Base-by-base conservation (phyloP, 35 echinoderm and acorn worm species). In the Diadema setosum region DNA sequence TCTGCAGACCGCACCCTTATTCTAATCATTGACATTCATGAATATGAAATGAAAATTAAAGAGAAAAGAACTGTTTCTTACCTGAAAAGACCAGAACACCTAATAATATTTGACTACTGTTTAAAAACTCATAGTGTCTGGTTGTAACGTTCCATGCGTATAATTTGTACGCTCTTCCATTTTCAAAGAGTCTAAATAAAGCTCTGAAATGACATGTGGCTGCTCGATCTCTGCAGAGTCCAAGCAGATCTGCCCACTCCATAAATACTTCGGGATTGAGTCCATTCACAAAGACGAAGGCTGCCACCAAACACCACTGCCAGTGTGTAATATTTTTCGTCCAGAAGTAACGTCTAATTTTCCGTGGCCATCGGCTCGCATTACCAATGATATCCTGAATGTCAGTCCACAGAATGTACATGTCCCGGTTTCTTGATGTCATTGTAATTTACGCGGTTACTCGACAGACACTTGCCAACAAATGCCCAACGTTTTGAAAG, bases 321-420 rank as follows among this genome's bases (percentile, higher is more conserved):
- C 59, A 86, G 49, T 70, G 65, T 41, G 42, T 67, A 24, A 69
- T 0, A 45, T 34, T 86, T 74, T 86, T 86, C 1, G 61, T 86
- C 64, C 39, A 86, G 33, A 86, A 86, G 15, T 41, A 21, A 27
- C 21, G 4, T 86, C 37, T 20, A 14, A 86, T 74, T 18, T 23
- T 5, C 17, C 14, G 15, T 31, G 84, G 84, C 84, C 61, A 86
- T 31, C 30, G 8, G 11, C 17, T 21, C 42, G 84, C 84, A 86
- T 86, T 48, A 26, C 84, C 58, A 86, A 86, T 73, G 74, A 86
- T 74, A 25, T 86, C 84, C 45, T 86, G 84, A 27, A 86, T 70
- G 21, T 70, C 84, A 37, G 30, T 70, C 84, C 84, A 86, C 33
- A 87, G 58, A 74, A 74, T 5, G 39, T 35, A 74, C 6, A 36